phyloP scores from a whole-genome alignment of 1,140 invertebrate genomes.

The Chlorops oryzae region DNA sequence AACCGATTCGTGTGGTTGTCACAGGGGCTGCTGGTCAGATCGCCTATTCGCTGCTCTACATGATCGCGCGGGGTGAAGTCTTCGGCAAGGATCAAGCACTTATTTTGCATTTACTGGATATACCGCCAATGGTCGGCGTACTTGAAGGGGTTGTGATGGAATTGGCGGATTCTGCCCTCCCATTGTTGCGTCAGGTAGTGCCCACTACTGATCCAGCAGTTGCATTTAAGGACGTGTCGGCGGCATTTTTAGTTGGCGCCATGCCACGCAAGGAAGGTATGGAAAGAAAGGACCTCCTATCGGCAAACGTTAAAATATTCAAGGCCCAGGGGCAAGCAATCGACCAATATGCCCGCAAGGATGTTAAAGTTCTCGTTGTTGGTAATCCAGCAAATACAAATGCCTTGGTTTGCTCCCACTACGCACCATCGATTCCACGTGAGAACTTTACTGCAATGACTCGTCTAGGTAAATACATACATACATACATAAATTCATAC shows the following conservation, averaged over 20 bases:
- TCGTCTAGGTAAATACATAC: too few relatives aligned
- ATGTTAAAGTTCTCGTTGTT: constrained; percentile 93
- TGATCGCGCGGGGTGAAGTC: constrained; percentile 92
- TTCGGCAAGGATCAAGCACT: constrained; percentile 89
- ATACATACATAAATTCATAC: too few relatives aligned
- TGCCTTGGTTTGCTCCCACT: constrained; percentile 91
- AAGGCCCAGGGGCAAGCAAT: constrained; percentile 91
- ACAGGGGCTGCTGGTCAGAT: constrained; percentile 99
- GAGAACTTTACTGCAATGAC: constrained; percentile 99
- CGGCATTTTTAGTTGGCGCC: constrained; percentile 96
- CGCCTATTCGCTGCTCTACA: constrained; percentile 92
- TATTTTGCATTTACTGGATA: constrained; percentile 89
- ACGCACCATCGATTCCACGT: constrained; percentile 94
- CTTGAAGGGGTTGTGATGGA: constrained; percentile 97
- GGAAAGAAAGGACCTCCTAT: constrained; percentile 94
- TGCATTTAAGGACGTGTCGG: constrained; percentile 94
- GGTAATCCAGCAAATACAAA: constrained; percentile 99
- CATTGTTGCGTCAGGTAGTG: constrained; percentile 77
- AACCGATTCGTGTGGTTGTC: constrained; percentile 87
- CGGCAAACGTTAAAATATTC: constrained; percentile 98
- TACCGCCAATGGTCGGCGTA: constrained; percentile 89
- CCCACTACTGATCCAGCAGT: constrained; percentile 79
- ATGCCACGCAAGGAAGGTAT: constrained; percentile 99
- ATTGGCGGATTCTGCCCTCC: constrained; percentile 89
- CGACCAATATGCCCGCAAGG: constrained; percentile 88